Base-by-base conservation (phyloP, 2,888 invertebrate genomes). In the Campaea margaritaria region DNA sequence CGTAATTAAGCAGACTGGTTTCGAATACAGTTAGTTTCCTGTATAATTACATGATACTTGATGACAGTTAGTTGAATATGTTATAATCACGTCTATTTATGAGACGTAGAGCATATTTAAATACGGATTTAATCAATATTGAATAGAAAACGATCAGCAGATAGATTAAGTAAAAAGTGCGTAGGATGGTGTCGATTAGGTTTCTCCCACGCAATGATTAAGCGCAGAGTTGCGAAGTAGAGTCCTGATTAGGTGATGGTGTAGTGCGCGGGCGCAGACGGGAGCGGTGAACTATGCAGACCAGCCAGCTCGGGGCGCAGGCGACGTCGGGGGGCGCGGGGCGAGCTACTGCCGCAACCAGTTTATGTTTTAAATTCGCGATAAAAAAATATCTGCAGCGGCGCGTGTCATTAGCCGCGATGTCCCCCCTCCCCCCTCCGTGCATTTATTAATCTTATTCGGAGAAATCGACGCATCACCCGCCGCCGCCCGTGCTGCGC, bases 371-470 rank as follows among this genome's bases (percentile, higher is more conserved):
- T 86, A 88, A 87, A 87, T 88, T 89, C 83, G 87, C 88, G 86
- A 89, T 89, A 82, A 89, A 89, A 88, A 88, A 87, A 86, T 82
- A 86, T 86, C 81, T 87, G 88, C 88, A 84, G 78, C 85, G 77
- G 77, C 83, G 86, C 85, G 89, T 90, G 90, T 90, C 91, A 89
- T 90, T 90, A 90, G 87, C 89, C 89, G 85, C 75, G 72, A 72
- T 74, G 68, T 72, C 68, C 67, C 65, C 71, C 70, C 68, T 63
- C 60, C 74, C 82, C 79, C 60, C 74, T 81, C 79, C 81, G 78
- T 88, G 87, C 87, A 87, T 89, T 90, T 89, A 89, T 90, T 90
- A 88, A 89, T 89, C 86, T 86, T 86, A 86, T 89, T 89, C 90
- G 86, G 85, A 85, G 90, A 89, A 89, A 88, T 88, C 90, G 85